Conservation (phyloP, 2,797 vertebrate genomes). For the Artibeus jamaicensis region DNA sequence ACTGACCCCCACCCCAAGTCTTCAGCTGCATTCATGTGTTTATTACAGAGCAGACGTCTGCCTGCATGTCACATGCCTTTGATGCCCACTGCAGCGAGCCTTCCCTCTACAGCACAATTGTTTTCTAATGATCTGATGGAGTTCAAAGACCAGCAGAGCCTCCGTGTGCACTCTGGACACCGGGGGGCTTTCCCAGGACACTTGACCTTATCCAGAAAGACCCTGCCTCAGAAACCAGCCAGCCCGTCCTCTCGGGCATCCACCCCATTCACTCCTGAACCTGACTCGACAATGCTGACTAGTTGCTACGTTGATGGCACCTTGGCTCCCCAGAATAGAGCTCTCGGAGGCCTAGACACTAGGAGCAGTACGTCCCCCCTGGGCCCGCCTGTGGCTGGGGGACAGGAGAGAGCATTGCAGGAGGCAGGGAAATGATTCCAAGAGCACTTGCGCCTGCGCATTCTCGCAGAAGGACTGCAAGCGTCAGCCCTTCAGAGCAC, state of each 20-base stretch:
- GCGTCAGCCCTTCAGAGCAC: not conserved
- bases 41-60: not conserved
- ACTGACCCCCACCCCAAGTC: not conserved
- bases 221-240: not conserved
- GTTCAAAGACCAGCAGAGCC: not conserved
- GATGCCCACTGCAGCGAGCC: not conserved
- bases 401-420: not conserved
- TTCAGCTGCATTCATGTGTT: not conserved
- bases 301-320: not conserved
- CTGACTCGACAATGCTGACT: not conserved
- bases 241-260: not conserved
- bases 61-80: not conserved
- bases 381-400: not conserved
- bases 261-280: not conserved
- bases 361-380: not conserved
- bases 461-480: not conserved
- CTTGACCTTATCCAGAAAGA: not conserved
- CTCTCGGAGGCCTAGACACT: not conserved
- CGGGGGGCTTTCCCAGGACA: not conserved
- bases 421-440: not conserved
- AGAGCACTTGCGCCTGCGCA: not conserved
- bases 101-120: not conserved
- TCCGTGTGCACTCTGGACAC: not conserved
- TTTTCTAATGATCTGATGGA: not conserved
- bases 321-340: not conserved